Evolutionary conservation across 1,140 invertebrate species (phyloP).

Genomic region (Augochlora pura): DNA sequence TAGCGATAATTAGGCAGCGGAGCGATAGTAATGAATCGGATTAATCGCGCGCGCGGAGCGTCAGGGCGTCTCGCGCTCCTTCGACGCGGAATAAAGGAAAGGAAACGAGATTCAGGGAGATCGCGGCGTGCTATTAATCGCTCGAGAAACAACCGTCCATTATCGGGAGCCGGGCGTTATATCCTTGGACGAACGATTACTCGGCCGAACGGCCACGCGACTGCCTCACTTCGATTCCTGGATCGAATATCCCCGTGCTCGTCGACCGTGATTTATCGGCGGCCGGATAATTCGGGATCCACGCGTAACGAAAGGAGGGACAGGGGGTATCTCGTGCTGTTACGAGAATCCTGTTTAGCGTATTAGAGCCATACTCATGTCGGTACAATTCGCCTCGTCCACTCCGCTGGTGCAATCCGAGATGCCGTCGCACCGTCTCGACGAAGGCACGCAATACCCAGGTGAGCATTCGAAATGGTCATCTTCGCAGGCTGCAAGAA

Average conservation of each 20-base stretch:
- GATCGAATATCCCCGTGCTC: not conserved
- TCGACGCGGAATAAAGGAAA: conserved; percentile 2
- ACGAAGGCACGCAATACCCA: conserved; percentile 84
- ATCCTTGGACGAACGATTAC: conserved; percentile 30
- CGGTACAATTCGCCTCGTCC: conserved; percentile 84
- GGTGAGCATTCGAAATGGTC: conserved; percentile 82
- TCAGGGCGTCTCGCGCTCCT: conserved; percentile 19
- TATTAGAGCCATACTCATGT: conserved; percentile 69
- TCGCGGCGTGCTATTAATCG: conserved; percentile 31
- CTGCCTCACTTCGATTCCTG: not conserved
- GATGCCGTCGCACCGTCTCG: conserved; percentile 86
- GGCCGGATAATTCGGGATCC: conserved; percentile 16
- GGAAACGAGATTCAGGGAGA: conserved; percentile 8
- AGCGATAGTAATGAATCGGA: conserved; percentile 37
- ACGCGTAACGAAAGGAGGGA: not conserved
- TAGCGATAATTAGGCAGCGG: conserved; percentile 30
- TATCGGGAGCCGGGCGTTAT: conserved; percentile 13
- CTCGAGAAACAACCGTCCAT: conserved; percentile 41
- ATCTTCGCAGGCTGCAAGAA: conserved; percentile 76
- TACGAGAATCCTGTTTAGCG: not conserved
- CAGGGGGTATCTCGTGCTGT: not conserved
- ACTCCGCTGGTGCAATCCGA: conserved; percentile 85
- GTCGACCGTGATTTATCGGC: not conserved
- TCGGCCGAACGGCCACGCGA: conserved; percentile 16
- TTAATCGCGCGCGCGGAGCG: conserved; percentile 18